These are phyloP conservation scores for Drosophila vallismaia DNA, from an alignment of 2,888 invertebrate genomes.

Conservation along the genomic window DNA sequence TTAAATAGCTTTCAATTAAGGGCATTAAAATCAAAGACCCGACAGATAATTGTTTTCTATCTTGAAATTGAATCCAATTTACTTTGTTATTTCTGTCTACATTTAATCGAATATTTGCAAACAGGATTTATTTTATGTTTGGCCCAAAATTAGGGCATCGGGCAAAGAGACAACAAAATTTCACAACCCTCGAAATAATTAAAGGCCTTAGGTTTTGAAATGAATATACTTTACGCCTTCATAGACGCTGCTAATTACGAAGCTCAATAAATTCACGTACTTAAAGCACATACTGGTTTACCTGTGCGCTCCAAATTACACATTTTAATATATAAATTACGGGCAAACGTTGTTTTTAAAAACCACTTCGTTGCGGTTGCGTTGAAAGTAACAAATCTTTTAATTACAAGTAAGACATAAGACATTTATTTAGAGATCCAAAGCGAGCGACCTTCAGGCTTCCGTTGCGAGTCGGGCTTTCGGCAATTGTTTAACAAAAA, in stretches of 20 bases:
- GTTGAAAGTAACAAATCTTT: constrained; percentile 70
- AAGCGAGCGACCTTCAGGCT: constrained; percentile 61
- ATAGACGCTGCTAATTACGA: constrained; percentile 17
- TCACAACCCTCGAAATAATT: neutral
- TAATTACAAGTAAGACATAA: constrained; percentile 64
- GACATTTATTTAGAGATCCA: constrained; percentile 70
- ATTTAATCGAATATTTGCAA: neutral
- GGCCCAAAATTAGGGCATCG: neutral
- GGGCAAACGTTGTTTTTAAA: constrained; percentile 49
- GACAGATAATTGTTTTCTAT: neutral
- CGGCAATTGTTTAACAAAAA: constrained; percentile 24
- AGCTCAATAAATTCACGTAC: constrained; percentile 27
- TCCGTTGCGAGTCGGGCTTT: constrained; percentile 24
- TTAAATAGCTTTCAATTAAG: neutral
- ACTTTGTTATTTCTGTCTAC: neutral
- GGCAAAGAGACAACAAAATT: neutral
- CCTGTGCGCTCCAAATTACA: constrained; percentile 51
- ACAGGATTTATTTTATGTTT: neutral
- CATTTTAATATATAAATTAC: constrained; percentile 67
- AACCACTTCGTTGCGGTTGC: constrained; percentile 45
- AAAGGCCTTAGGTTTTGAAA: neutral
- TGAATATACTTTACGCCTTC: constrained; percentile 7
- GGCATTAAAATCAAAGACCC: neutral
- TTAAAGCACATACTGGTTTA: constrained; percentile 50
- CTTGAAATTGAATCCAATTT: neutral